Conservation (phyloP, 53 echinoderm and acorn worm genomes). For the Glandiceps talaboti region DNA sequence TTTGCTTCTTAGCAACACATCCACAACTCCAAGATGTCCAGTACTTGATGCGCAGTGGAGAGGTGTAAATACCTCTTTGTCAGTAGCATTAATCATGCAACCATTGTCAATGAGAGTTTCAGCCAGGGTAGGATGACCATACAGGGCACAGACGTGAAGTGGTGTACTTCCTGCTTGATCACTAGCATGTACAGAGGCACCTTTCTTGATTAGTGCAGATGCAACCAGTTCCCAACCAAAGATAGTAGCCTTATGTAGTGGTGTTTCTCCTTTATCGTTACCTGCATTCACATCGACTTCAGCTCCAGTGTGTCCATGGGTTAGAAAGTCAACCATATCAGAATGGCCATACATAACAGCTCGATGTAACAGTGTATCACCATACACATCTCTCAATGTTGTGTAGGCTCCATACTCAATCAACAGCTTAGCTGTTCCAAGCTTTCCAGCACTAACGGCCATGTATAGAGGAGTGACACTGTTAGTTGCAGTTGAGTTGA, state of each 20-base stretch:
- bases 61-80: slow-evolving; percentile 26
- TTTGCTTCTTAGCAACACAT: slow-evolving; percentile 17
- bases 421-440: slow-evolving; percentile 29
- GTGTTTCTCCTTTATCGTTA: background rate
- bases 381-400: background rate
- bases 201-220: background rate
- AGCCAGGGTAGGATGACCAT: slow-evolving; percentile 20
- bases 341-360: background rate
- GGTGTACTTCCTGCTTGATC: slow-evolving; percentile 21
- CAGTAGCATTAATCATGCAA: slow-evolving; percentile 29
- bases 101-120: slow-evolving; percentile 21
- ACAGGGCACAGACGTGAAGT: slow-evolving; percentile 41
- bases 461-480: slow-evolving; percentile 49
- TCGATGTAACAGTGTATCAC: background rate
- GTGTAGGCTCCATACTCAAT: slow-evolving; percentile 31
- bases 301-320: background rate
- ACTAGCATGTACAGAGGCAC: background rate
- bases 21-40: slow-evolving; percentile 30
- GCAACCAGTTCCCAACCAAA: background rate
- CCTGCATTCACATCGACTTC: background rate
- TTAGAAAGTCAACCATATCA: background rate
- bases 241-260: background rate
- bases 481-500: slow-evolving; percentile 11
- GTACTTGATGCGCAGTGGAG: slow-evolving; percentile 30
- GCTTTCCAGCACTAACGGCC: slow-evolving; percentile 37